Base-by-base conservation (phyloP, 1,140 invertebrate genomes). In the Euura lappo region DNA sequence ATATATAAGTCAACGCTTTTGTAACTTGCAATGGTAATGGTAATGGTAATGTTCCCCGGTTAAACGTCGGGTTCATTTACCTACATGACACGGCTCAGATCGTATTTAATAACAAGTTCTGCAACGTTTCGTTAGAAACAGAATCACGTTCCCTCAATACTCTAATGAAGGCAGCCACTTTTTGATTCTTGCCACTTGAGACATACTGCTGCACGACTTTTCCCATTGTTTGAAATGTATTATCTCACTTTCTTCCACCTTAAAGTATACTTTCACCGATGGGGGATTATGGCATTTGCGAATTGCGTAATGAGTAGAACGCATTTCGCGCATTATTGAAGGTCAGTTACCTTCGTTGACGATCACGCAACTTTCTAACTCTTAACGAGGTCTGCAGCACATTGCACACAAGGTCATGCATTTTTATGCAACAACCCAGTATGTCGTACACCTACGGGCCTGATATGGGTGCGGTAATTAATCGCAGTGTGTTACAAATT, bases 361-460 rank as follows among this genome's bases (percentile, higher is more conserved):
- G 51, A 11, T 60, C 51, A 60, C 51, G 51, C 51, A 60, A 60
- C 51, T 60, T 60, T 60, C 51, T 60, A 60, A 8, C 51, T 60
- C 13, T 11, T 11, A 60, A 60, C 51, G 51, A n/a, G 51, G 51
- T 60, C 51, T 28, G 28, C 28, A 60, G 3, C 51, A 60, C 51
- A 6, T 8, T n/a, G 51, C 51, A n/a, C 3, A n/a, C 8, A 60
- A 60, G 51, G 51, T 60, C 51, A 60, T 60, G 13, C 51, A n/a
- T 60, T 60, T n/a, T 8, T n/a, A 60, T 60, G 51, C 3, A 60
- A 60, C 13, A 60, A 8, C 13, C 51, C 8, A n/a, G 10, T 60
- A 60, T 60, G 51, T n/a, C 51, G 51, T 60, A 60, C 13, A 28
- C 28, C 28, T 28, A 28, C 28, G 28, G 28, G 28, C 28, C 28